These are phyloP conservation scores for Leptopterna dolabrata DNA, from an alignment of 2,888 invertebrate species.

Conservation along the genomic window DNA sequence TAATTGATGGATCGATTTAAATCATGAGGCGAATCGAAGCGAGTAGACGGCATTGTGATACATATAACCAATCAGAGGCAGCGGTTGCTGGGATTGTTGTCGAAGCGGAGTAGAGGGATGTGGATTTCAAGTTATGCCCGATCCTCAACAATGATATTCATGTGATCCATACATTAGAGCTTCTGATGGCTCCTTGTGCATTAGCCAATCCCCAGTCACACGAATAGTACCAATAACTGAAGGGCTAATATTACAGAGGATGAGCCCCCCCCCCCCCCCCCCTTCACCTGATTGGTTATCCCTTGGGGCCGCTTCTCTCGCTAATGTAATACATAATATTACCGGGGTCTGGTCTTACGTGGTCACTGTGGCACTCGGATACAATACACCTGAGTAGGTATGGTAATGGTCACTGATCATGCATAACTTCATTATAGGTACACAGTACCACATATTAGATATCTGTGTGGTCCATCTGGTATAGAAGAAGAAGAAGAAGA, in stretches of 20 bases:
- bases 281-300: neutral
- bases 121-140: neutral
- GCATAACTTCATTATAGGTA: too few species aligned
- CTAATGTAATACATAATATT: neutral
- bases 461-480: too few species aligned
- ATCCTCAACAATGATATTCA: slow-evolving; percentile 8
- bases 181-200: slow-evolving; percentile 8
- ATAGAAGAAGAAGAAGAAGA: too few species aligned
- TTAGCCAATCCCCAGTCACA: neutral
- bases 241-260: neutral
- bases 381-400: neutral
- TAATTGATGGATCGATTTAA: slow-evolving; percentile 17
- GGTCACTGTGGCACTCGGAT: neutral
- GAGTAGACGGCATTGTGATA: neutral
- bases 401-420: neutral
- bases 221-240: slow-evolving; percentile 18
- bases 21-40: slow-evolving; percentile 6
- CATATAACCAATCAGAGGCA: slow-evolving; percentile 17
- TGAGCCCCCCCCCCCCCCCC: neutral
- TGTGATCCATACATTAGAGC: slow-evolving; percentile 31
- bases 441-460: too few species aligned
- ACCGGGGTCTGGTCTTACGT: neutral
- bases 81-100: neutral
- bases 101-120: neutral
- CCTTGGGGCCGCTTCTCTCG: neutral